A percentile compares a stretch with the other conserved stretches of the same genome.
Conservation (phyloP, 2,113 vertebrate species). For the Pseudorasbora parva region DNA sequence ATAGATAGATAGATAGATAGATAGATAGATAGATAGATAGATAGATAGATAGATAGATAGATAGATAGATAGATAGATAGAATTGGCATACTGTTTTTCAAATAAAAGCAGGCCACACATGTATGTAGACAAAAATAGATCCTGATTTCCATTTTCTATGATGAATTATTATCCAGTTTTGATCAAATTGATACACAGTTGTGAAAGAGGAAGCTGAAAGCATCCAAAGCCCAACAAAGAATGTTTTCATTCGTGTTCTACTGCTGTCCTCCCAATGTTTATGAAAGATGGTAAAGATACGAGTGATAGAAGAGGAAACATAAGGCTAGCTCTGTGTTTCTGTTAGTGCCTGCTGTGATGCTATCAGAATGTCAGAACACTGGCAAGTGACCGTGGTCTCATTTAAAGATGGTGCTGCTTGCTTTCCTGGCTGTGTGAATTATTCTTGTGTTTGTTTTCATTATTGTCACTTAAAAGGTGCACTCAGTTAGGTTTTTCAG, state of each 20-base stretch:
- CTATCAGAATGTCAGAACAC: constrained; percentile 1
- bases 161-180: constrained; percentile 10
- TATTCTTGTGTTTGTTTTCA: constrained; percentile 20
- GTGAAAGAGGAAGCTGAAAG: constrained; percentile 25
- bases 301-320: constrained; percentile 5
- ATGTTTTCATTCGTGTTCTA: neutral
- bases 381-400: neutral
- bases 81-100: neutral
- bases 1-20: too few species aligned
- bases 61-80: neutral
- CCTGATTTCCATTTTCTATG: neutral
- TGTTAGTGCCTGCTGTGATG: constrained; percentile 18
- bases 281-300: constrained; percentile 52
- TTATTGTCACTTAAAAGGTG: constrained; percentile 33
- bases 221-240: neutral
- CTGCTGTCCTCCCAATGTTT: constrained; percentile 22
- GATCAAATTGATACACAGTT: neutral
- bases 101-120: neutral
- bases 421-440: constrained; percentile 1
- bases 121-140: neutral
- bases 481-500: too few species aligned
- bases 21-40: too few species aligned
- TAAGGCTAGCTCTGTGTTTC: constrained; percentile 14
- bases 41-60: too few species aligned
- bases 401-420: neutral